Evolutionary conservation across 2,888 invertebrate genomes (phyloP).

Genomic region (Theretra japonica): DNA sequence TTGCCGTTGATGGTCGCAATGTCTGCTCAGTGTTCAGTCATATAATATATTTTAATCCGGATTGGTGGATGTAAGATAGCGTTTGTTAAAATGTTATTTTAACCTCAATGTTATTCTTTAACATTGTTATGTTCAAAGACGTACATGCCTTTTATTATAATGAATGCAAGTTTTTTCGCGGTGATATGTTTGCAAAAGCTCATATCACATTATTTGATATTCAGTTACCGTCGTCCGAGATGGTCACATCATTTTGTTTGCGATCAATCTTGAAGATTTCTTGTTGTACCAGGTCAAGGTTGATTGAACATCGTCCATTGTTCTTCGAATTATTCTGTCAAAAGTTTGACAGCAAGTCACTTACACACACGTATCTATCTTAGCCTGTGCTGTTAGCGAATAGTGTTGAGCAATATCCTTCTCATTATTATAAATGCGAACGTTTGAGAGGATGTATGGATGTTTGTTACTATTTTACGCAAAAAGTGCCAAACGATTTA

Average conservation of each 20-base stretch:
- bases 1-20: slow-evolving; percentile 3
- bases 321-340: slow-evolving; percentile 9
- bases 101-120: too few relatives aligned
- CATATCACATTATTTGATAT: background rate
- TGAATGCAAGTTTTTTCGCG: background rate
- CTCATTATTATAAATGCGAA: too few relatives aligned
- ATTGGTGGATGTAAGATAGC: background rate
- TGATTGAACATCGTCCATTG: slow-evolving; percentile 3
- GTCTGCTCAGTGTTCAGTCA: background rate
- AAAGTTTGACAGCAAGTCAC: background rate
- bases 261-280: background rate
- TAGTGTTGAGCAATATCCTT: too few relatives aligned
- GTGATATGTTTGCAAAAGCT: background rate
- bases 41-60: background rate
- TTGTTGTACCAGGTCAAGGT: slow-evolving; percentile 19
- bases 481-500: too few relatives aligned
- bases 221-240: background rate
- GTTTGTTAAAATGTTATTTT: too few relatives aligned
- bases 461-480: too few relatives aligned
- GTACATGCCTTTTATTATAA: too few relatives aligned
- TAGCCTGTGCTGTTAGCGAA: too few relatives aligned
- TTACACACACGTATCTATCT: background rate
- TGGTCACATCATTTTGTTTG: slow-evolving; percentile 14
- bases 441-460: too few relatives aligned
- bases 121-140: too few relatives aligned